Conservation (phyloP, 2,113 vertebrate species). For the Myodes glareolus region DNA sequence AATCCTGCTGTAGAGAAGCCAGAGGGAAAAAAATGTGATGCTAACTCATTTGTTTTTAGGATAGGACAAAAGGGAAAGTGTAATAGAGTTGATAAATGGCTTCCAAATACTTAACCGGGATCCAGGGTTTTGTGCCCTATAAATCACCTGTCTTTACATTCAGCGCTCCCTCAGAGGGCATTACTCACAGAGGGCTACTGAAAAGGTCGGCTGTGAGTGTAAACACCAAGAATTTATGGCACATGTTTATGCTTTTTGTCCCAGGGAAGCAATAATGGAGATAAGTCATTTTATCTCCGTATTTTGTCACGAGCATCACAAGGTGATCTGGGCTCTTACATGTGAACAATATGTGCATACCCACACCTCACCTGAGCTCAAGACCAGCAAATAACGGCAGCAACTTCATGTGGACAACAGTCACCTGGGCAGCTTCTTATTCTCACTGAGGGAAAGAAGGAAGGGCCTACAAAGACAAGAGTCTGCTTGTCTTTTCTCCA, state of each 20-base stretch:
- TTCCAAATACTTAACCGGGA: constrained; percentile 11
- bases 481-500: background rate
- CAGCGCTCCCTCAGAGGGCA: background rate
- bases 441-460: background rate
- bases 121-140: background rate
- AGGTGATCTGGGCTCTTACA: background rate
- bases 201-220: background rate
- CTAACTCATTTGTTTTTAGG: constrained; percentile 23
- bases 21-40: background rate
- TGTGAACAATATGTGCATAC: background rate
- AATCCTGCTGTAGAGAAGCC: background rate
- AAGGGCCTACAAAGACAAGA: background rate
- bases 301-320: background rate
- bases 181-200: background rate
- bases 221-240: constrained; percentile 30
- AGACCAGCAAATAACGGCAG: background rate
- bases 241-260: constrained; percentile 15
- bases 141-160: constrained; percentile 52
- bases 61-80: background rate
- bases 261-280: background rate
- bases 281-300: background rate
- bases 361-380: background rate
- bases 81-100: constrained; percentile 7
- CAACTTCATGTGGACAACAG: background rate
- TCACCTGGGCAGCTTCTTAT: too few species aligned